These are phyloP conservation scores for Heptranchias perlo DNA, from an alignment of 2,113 vertebrate species.

Conservation along the genomic window DNA sequence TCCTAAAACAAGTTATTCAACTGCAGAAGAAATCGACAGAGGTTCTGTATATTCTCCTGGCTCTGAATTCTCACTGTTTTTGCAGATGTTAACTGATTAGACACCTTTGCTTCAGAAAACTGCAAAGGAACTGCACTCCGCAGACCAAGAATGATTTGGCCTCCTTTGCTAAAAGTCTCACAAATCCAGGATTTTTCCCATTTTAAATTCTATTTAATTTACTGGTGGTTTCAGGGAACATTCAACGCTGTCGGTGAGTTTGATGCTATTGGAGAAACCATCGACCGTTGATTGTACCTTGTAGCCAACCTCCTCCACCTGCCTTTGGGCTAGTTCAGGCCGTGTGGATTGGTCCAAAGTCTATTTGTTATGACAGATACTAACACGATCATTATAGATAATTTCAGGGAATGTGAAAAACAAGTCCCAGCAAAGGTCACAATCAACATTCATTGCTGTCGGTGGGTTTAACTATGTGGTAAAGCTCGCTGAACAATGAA, in stretches of 20 bases:
- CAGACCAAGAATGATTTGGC: no score
- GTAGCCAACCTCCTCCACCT: slow-evolving; percentile 65
- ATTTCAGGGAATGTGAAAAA: not conserved
- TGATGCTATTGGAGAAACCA: slow-evolving; percentile 92
- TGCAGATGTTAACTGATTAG: not conserved
- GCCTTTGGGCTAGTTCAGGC: slow-evolving; percentile 42
- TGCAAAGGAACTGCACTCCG: not conserved
- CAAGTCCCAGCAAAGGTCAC: slow-evolving; percentile 74
- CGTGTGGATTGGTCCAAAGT: slow-evolving; percentile 46
- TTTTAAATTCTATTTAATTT: slow-evolving; percentile 42
- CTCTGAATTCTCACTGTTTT: not conserved
- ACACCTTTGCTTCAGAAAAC: not conserved
- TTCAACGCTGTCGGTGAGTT: slow-evolving; percentile 99
- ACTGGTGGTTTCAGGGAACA: slow-evolving; percentile 81
- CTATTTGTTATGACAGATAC: slow-evolving; percentile 48
- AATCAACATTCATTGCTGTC: slow-evolving; percentile 99
- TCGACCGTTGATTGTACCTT: slow-evolving; percentile 99
- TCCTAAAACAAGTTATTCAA: not conserved
- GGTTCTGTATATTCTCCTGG: not conserved
- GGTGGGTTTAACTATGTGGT: slow-evolving; percentile 96
- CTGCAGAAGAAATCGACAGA: not conserved
- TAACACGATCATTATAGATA: slow-evolving; percentile 39
- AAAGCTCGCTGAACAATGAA: slow-evolving; percentile 99
- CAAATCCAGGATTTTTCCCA: not conserved
- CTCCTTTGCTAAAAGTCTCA: not conserved